phyloP scores from a whole-genome alignment of 2,888 invertebrate genomes.

The Allophyes oxyacanthae region DNA sequence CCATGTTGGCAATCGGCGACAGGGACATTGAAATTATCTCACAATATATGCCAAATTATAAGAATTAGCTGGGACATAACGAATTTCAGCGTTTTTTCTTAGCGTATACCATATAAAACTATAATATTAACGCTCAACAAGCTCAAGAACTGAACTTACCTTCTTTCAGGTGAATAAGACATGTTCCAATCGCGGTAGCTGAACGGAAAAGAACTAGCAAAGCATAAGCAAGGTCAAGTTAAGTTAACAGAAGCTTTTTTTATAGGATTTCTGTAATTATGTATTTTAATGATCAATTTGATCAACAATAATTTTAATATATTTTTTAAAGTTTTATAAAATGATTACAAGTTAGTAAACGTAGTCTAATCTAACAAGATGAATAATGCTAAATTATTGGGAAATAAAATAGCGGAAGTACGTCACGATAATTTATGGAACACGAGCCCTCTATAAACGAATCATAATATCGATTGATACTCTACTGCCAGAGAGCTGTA shows the following conservation, averaged over 20 bases:
- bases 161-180: slow-evolving; percentile 94
- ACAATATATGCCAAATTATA: slow-evolving; percentile 59
- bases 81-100: slow-evolving; percentile 30
- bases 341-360: slow-evolving; percentile 54
- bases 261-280: slow-evolving; percentile 55
- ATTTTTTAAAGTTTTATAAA: slow-evolving; percentile 70
- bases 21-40: slow-evolving; percentile 71
- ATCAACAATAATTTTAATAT: slow-evolving; percentile 61
- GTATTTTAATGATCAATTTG: slow-evolving; percentile 25
- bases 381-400: slow-evolving; percentile 71
- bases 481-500: slow-evolving; percentile 17
- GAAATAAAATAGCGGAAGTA: slow-evolving; percentile 81
- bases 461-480: slow-evolving; percentile 34
- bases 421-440: slow-evolving; percentile 64
- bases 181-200: slow-evolving; percentile 94
- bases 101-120: slow-evolving; percentile 52
- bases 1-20: slow-evolving; percentile 89
- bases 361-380: slow-evolving; percentile 60
- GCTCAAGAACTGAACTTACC: slow-evolving; percentile 90
- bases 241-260: slow-evolving; percentile 84
- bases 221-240: slow-evolving; percentile 90
- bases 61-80: slow-evolving; percentile 31
- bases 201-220: slow-evolving; percentile 93
- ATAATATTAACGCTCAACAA: slow-evolving; percentile 57
- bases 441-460: slow-evolving; percentile 14